Evolutionary conservation across 2,113 vertebrate genomes (phyloP).

Genomic region (Dicrurus megarhynchus): DNA sequence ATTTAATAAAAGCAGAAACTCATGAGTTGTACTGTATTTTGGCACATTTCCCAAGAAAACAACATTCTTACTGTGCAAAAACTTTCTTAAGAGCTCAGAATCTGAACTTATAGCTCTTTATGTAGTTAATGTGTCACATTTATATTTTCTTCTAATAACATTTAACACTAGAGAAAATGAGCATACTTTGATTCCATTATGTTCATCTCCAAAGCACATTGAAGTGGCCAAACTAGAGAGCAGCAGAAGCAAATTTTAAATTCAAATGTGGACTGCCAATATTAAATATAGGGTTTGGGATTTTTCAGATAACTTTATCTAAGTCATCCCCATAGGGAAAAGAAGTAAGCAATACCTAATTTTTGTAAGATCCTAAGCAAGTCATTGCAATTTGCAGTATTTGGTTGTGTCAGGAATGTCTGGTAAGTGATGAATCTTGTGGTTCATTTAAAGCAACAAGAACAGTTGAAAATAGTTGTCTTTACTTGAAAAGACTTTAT

Average conservation of each 20-base stretch:
- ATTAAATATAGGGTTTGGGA: neutral
- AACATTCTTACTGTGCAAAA: neutral
- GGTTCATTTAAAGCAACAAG: neutral
- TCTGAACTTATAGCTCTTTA: neutral
- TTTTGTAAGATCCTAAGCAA: neutral
- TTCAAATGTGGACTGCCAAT: neutral
- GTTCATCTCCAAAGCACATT: neutral
- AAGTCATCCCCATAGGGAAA: neutral
- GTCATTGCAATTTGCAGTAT: neutral
- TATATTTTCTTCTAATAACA: neutral
- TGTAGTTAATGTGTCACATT: neutral
- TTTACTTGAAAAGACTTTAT: conserved; percentile 19
- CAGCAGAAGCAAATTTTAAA: neutral
- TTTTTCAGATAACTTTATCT: neutral
- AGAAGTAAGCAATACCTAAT: neutral
- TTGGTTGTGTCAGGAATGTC: neutral
- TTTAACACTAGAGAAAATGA: neutral
- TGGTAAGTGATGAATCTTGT: neutral
- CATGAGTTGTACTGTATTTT: neutral
- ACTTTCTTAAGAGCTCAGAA: neutral
- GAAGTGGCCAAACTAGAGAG: neutral
- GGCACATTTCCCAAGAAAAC: neutral
- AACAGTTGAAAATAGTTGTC: neutral
- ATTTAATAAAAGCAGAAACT: neutral
- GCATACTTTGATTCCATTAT: neutral